Evolutionary conservation across 2,113 vertebrate genomes (phyloP).

Genomic region (Gopherus flavomarginatus): DNA sequence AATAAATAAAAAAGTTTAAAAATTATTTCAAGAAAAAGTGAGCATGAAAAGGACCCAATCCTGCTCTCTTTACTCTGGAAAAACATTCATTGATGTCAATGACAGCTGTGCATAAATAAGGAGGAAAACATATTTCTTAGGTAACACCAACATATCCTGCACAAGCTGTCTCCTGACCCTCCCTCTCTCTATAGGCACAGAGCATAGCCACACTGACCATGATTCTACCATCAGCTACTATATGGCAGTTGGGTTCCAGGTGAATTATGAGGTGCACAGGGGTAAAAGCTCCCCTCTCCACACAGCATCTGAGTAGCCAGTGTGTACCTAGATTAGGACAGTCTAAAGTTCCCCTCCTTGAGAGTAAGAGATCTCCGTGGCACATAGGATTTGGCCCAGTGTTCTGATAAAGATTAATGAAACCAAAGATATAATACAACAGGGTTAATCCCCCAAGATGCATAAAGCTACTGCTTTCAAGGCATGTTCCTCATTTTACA

Average conservation of each 20-base stretch:
- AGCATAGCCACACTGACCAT: neutral
- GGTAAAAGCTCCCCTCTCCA: neutral
- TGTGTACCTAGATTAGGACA: no score
- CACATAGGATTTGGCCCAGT: no score
- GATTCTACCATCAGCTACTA: neutral
- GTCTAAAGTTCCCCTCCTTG: no score
- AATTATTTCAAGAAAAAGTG: neutral
- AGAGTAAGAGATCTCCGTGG: no score
- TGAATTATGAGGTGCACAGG: neutral
- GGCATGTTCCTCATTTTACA: no score
- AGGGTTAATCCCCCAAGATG: no score
- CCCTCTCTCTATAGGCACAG: neutral
- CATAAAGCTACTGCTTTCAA: no score
- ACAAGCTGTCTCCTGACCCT: neutral
- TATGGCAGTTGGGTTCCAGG: neutral
- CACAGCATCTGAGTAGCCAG: neutral
- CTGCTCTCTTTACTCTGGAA: neutral
- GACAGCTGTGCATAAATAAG: neutral
- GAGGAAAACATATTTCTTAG: neutral
- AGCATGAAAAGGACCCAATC: neutral
- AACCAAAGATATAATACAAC: no score
- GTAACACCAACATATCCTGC: neutral
- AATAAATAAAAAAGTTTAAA: neutral
- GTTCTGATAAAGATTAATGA: no score
- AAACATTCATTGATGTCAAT: neutral